phyloP scores from a whole-genome alignment of 2,113 vertebrate species.

The Salvelinus fontinalis region DNA sequence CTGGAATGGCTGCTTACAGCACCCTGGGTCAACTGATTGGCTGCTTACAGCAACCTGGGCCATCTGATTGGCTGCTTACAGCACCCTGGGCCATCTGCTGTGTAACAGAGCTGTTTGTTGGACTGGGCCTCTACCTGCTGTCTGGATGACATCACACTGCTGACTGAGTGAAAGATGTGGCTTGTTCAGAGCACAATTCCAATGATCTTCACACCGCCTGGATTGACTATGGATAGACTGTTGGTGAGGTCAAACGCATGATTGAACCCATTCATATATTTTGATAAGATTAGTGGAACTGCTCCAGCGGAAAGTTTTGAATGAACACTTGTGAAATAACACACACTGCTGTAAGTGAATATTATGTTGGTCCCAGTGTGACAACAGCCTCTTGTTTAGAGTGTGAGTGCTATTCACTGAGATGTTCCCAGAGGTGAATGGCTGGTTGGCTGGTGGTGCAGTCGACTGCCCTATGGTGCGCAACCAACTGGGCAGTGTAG shows the following conservation, averaged over 20 bases:
- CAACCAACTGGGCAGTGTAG: neutral
- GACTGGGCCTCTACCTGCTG: slow-evolving; percentile 52
- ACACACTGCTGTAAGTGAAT: too few relatives aligned
- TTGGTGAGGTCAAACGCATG: too few relatives aligned
- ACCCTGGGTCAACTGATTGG: slow-evolving; percentile 45
- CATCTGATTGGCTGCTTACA: slow-evolving; percentile 38
- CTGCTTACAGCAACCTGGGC: slow-evolving; percentile 17
- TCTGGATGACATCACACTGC: slow-evolving; percentile 33
- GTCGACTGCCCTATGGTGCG: neutral
- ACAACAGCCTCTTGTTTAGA: too few relatives aligned
- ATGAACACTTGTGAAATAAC: too few relatives aligned
- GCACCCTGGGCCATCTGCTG: slow-evolving; percentile 52
- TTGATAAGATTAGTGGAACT: too few relatives aligned
- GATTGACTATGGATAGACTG: too few relatives aligned
- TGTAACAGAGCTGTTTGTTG: slow-evolving; percentile 35
- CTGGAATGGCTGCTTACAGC: neutral
- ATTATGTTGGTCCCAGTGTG: too few relatives aligned
- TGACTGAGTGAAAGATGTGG: neutral
- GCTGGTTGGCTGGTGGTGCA: neutral
- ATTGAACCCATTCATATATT: too few relatives aligned
- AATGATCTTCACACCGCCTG: too few relatives aligned
- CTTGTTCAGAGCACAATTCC: neutral
- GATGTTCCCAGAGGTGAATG: neutral
- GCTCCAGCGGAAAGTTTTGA: too few relatives aligned
- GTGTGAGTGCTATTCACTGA: too few relatives aligned